phyloP scores from a whole-genome alignment of 2,797 vertebrate genomes.

The Siniperca undulata region DNA sequence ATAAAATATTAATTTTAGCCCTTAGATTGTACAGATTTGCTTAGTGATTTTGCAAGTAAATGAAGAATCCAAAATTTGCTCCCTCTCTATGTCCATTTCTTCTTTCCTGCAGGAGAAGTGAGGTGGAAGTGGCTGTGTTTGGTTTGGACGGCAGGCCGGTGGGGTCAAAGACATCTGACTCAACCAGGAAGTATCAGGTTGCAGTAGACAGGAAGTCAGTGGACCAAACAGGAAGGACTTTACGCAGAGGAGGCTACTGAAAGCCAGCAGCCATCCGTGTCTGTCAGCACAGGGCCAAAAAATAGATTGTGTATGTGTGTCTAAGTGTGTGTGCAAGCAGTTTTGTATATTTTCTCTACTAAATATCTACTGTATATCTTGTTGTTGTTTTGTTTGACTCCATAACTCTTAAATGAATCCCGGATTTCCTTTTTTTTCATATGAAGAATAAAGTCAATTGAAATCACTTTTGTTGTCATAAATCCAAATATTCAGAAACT shows the following conservation, averaged over 20 bases:
- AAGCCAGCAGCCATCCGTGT: slow-evolving; percentile 40
- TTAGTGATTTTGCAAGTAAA: slow-evolving; percentile 52
- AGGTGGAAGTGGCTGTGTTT: slow-evolving; percentile 67
- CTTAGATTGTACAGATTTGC: slow-evolving; percentile 58
- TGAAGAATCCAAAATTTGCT: slow-evolving; percentile 34
- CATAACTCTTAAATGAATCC: not conserved
- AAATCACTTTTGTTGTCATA: not conserved
- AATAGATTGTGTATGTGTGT: slow-evolving; percentile 8
- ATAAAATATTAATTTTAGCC: slow-evolving; percentile 74
- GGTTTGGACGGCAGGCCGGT: slow-evolving; percentile 52
- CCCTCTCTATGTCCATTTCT: slow-evolving; percentile 5
- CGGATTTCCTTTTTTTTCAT: not conserved
- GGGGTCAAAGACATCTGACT: slow-evolving; percentile 80
- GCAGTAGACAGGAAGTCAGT: slow-evolving; percentile 76
- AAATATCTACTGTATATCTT: not conserved
- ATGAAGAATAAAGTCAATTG: not conserved
- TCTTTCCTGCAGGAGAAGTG: slow-evolving; percentile 51
- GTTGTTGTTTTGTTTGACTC: not conserved
- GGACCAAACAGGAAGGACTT: slow-evolving; percentile 79
- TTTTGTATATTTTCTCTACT: not conserved
- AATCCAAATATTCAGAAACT: not conserved
- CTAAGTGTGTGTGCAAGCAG: not conserved
- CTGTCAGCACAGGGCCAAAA: slow-evolving; percentile 53
- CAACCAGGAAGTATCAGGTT: slow-evolving; percentile 78
- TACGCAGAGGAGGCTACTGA: slow-evolving; percentile 68